Evolutionary conservation across 2,888 invertebrate species (phyloP).

Genomic region (Masnerella sp.): DNA sequence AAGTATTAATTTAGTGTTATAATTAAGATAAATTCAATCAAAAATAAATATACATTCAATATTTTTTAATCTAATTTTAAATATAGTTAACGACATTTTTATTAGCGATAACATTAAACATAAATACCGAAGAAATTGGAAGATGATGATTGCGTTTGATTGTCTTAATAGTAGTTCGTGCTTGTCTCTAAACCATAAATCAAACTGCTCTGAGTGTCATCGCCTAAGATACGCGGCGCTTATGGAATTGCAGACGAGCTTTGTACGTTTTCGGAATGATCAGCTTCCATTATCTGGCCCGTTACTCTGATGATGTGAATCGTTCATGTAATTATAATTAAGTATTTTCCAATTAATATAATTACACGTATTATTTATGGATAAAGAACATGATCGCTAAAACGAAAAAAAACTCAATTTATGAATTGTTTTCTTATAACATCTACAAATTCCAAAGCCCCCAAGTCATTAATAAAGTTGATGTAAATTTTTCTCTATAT

Average conservation of each 20-base stretch:
- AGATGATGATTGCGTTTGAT: constrained; percentile 13
- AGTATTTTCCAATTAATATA: constrained; percentile 15
- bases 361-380: neutral
- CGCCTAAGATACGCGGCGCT: constrained; percentile 36
- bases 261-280: constrained; percentile 41
- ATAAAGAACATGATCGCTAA: no score
- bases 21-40: no score
- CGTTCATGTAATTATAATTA: constrained; percentile 42
- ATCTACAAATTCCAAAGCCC: no score
- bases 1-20: no score
- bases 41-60: no score
- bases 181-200: constrained; percentile 40
- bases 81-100: no score
- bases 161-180: constrained; percentile 34
- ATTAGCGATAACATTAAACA: no score
- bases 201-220: constrained; percentile 37
- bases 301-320: constrained; percentile 40
- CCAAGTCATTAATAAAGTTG: no score
- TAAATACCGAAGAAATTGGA: constrained; percentile 8
- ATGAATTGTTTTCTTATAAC: no score
- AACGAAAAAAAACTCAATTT: no score
- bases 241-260: constrained; percentile 31
- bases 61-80: no score
- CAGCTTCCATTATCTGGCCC: constrained; percentile 41
- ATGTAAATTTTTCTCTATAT: no score